Conservation (phyloP, 53 echinoderm and acorn worm species). For the Hippasteria phrygiana region DNA sequence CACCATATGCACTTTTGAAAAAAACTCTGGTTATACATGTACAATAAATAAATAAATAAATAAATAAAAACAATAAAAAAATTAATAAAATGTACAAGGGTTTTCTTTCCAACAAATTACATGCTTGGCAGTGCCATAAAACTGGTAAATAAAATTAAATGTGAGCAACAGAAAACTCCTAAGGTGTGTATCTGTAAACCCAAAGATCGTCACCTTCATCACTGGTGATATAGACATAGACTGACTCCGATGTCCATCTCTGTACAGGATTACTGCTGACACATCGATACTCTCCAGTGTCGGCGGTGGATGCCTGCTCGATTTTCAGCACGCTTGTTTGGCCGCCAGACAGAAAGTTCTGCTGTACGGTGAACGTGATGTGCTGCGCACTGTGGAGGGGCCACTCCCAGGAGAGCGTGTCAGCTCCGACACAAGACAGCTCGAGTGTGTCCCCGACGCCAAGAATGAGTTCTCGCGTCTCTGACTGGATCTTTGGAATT, state of each 20-base stretch:
- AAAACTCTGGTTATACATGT: too few relatives aligned
- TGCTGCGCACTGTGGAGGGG: neutral
- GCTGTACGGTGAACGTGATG: neutral
- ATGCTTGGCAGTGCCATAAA: too few relatives aligned
- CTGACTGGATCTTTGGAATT: conserved; percentile 32
- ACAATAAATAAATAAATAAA: too few relatives aligned
- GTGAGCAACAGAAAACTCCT: too few relatives aligned
- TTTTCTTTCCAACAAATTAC: too few relatives aligned
- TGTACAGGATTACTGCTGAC: neutral
- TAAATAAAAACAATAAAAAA: too few relatives aligned
- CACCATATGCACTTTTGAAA: too few relatives aligned
- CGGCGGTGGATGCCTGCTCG: neutral
- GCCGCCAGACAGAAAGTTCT: neutral
- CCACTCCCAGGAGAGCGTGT: conserved; percentile 40
- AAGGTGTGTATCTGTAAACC: neutral
- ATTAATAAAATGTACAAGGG: too few relatives aligned
- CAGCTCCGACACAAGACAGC: conserved; percentile 59
- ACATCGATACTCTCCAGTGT: conserved; percentile 82
- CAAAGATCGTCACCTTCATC: conserved; percentile 36
- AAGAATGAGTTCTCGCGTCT: conserved; percentile 2
- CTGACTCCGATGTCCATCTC: conserved; percentile 16
- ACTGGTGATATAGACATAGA: conserved; percentile 71
- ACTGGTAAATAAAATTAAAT: too few relatives aligned
- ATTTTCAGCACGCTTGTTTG: conserved; percentile 59
- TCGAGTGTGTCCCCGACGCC: neutral